These are phyloP conservation scores for Lepisosteus oculatus DNA, from an alignment of 2,113 vertebrate genomes.

Conservation along the genomic window DNA sequence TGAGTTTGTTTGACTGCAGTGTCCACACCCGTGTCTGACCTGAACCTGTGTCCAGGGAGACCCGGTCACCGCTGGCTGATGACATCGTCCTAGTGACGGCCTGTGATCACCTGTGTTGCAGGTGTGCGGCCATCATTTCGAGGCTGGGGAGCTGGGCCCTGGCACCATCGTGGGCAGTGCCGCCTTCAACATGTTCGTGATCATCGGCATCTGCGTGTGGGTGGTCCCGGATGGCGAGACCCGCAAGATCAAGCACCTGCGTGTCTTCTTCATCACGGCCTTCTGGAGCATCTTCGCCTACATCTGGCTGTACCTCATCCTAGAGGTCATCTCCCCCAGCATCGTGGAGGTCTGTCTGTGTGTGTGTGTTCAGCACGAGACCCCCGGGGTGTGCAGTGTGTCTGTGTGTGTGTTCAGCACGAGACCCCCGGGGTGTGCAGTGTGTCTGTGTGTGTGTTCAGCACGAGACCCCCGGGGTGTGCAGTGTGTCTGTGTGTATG, in stretches of 20 bases:
- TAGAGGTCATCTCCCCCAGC: conserved; percentile 83
- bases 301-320: conserved; percentile 94
- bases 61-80: no score
- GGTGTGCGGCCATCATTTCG: conserved; percentile 86
- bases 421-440: conserved; percentile 7
- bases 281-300: conserved; percentile 98
- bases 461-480: no score
- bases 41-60: not conserved
- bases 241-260: conserved; percentile 87
- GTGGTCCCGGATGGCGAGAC: conserved; percentile 80
- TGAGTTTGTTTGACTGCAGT: no score
- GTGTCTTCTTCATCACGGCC: conserved; percentile 94
- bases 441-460: no score
- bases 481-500: no score
- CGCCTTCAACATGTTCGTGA: conserved; percentile 98
- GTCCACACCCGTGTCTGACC: not conserved
- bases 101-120: conserved; percentile 22
- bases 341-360: conserved; percentile 68
- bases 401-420: no score
- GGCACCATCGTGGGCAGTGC: conserved; percentile 94
- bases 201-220: conserved; percentile 87
- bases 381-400: conserved; percentile 7
- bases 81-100: no score
- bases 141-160: conserved; percentile 82
- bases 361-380: not conserved